Base-by-base conservation (phyloP, 2,888 invertebrate genomes). In the Himalopsyche anomala region DNA sequence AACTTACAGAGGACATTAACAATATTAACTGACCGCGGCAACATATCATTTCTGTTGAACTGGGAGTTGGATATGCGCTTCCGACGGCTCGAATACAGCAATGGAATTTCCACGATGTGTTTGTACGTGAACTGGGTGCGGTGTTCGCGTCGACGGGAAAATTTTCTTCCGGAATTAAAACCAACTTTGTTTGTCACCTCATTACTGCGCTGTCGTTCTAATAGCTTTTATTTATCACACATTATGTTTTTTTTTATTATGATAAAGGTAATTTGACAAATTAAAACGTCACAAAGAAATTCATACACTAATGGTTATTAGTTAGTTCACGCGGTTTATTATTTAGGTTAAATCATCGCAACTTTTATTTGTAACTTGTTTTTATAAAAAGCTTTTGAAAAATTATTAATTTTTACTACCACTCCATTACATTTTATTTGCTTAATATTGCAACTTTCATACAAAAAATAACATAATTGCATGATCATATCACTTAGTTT, bases 1-100 rank as follows among this genome's bases (percentile, higher is more conserved):
- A 84, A 83, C 86, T 81, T 51, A 51, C 80, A 62, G 81, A 84
- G 82, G 40, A 36, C 85, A 87, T 87, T 87, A 87, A 87, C 87
- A 85, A 84, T 87, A 87, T 87, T 87, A 86, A 87, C 84, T 82
- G 87, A 87, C 87, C 87, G 74, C 87, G 62, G 81, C 80, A 62
- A 87, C 87, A 82, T 87, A 87, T 85, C 84, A 87, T 87, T 83
- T 84, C 85, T 80, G 54, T 81, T 56, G 55, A 62, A 79, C 79
- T 40, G 82, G 82, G 81, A 54, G 42, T 55, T 83, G 19, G 40
- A 83, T 55, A 82, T 54, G 55, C 74, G 74, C 74, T 38, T 74
- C 74, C 74, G 74, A 74, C 74, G 74, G 28, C 74, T 74, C 38
- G 74, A 36, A 74, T 74, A 74, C 74, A 28, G 74, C 74, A 36